phyloP scores from a whole-genome alignment of 2,797 vertebrate species.

The Chaunax sp. region DNA sequence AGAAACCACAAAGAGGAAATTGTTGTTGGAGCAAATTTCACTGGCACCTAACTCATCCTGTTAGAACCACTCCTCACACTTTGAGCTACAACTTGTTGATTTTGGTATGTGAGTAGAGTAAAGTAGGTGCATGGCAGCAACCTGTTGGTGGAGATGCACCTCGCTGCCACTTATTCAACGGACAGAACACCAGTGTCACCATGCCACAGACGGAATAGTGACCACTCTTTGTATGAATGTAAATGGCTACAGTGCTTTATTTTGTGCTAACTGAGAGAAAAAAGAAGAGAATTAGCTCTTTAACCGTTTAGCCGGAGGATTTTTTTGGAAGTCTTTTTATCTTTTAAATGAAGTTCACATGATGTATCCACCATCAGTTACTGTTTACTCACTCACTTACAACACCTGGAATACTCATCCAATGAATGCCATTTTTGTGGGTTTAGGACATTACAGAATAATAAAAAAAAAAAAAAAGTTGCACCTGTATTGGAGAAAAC shows the following conservation, averaged over 20 bases:
- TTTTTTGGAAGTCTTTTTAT: conserved; percentile 46
- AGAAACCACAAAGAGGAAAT: not conserved
- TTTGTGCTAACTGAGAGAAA: not conserved
- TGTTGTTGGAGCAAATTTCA: not conserved
- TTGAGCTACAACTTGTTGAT: too few species aligned
- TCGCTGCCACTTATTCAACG: not conserved
- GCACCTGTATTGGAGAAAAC: conserved; percentile 19
- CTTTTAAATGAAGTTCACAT: conserved; percentile 51
- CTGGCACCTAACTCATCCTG: too few species aligned
- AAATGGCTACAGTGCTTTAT: not conserved
- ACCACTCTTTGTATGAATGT: not conserved
- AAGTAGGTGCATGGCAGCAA: not conserved
- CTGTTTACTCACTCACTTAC: conserved; percentile 63
- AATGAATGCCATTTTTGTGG: conserved; percentile 57
- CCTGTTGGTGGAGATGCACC: not conserved
- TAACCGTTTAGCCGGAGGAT: not conserved
- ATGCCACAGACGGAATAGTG: not conserved
- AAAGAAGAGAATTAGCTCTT: conserved; percentile 3
- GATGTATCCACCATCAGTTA: conserved; percentile 60
- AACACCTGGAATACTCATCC: conserved; percentile 46
- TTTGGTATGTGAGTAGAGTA: too few species aligned
- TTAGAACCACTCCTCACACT: not conserved
- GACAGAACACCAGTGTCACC: not conserved
- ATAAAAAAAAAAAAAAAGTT: conserved; percentile 5
- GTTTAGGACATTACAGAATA: conserved; percentile 42